These are phyloP conservation scores for Polypterus bichir DNA, from an alignment of 2,113 vertebrate species.

Conservation along the genomic window DNA sequence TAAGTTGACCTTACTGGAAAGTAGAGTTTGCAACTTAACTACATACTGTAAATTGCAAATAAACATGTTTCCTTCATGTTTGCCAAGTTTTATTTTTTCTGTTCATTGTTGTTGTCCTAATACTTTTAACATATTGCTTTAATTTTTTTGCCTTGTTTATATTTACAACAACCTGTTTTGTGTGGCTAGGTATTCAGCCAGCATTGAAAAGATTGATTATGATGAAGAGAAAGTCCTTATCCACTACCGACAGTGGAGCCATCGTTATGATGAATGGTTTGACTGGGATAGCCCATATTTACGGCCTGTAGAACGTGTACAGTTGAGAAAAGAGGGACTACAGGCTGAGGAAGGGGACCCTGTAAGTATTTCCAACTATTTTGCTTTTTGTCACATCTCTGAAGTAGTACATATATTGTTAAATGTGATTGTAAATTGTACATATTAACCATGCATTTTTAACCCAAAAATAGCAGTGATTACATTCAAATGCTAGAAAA, in stretches of 20 bases:
- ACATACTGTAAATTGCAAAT: too few relatives aligned
- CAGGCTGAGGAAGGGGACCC: slow-evolving; percentile 61
- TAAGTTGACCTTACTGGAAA: too few relatives aligned
- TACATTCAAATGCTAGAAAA: too few relatives aligned
- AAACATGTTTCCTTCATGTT: too few relatives aligned
- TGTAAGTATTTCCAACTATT: slow-evolving; percentile 46
- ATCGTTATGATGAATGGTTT: slow-evolving; percentile 91
- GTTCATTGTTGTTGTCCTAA: slow-evolving; percentile 1
- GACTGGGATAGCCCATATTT: slow-evolving; percentile 85
- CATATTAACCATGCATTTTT: too few relatives aligned
- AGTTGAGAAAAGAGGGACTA: slow-evolving; percentile 76
- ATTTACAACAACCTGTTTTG: not conserved
- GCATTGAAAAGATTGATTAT: slow-evolving; percentile 87
- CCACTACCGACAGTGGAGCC: slow-evolving; percentile 93
- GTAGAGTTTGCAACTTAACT: too few relatives aligned
- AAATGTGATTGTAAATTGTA: too few relatives aligned
- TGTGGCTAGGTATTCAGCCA: slow-evolving; percentile 74
- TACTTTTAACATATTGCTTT: not conserved
- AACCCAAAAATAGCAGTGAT: too few relatives aligned
- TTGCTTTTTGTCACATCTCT: too few relatives aligned
- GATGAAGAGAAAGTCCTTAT: slow-evolving; percentile 84
- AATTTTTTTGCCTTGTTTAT: not conserved
- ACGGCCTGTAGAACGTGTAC: slow-evolving; percentile 81
- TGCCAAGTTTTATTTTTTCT: not conserved
- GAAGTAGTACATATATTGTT: too few relatives aligned